Evolutionary conservation across 92 coral and sea anemone species (phyloP).

Genomic region (Palythoa caribaeorum): DNA sequence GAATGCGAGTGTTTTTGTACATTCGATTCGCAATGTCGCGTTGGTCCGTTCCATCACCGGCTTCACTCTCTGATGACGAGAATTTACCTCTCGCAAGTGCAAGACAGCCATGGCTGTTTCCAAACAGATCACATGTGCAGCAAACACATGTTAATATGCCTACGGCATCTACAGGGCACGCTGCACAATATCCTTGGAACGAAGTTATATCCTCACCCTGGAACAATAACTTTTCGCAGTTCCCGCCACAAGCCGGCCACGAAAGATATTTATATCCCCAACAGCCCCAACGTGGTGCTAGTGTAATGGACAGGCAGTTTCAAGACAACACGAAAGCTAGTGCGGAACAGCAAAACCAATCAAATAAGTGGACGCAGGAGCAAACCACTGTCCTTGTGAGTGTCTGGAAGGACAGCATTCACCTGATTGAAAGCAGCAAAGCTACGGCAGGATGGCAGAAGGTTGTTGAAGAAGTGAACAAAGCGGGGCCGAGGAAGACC

Average conservation of each 20-base stretch:
- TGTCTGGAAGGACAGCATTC: slow-evolving; percentile 35
- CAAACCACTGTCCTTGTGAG: slow-evolving; percentile 36
- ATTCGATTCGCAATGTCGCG: too few relatives aligned
- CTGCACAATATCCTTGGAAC: slow-evolving; percentile 34
- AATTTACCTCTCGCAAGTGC: slow-evolving; percentile 28
- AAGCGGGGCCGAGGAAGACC: slow-evolving; percentile 47
- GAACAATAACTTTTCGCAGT: slow-evolving; percentile 30
- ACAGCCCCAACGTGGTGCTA: slow-evolving; percentile 14
- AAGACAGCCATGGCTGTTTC: slow-evolving; percentile 26
- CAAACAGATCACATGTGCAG: slow-evolving; percentile 23
- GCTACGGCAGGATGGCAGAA: slow-evolving; percentile 36
- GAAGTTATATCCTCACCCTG: slow-evolving; percentile 22
- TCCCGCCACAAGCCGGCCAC: slow-evolving; percentile 34
- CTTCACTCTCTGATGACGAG: slow-evolving; percentile 25
- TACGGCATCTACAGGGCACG: slow-evolving; percentile 33
- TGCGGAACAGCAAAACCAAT: slow-evolving; percentile 4
- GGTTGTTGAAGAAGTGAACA: slow-evolving; percentile 33
- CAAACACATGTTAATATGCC: slow-evolving; percentile 18
- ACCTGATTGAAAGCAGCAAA: slow-evolving; percentile 29
- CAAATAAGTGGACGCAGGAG: slow-evolving; percentile 5
- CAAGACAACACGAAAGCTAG: slow-evolving; percentile 10
- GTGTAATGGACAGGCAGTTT: slow-evolving; percentile 7
- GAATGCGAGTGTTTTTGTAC: too few relatives aligned
- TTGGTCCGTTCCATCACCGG: too few relatives aligned
- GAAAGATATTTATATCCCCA: slow-evolving; percentile 25